These are phyloP conservation scores for Erpornis zantholeuca DNA, from an alignment of 2,113 vertebrate genomes.

Conservation along the genomic window DNA sequence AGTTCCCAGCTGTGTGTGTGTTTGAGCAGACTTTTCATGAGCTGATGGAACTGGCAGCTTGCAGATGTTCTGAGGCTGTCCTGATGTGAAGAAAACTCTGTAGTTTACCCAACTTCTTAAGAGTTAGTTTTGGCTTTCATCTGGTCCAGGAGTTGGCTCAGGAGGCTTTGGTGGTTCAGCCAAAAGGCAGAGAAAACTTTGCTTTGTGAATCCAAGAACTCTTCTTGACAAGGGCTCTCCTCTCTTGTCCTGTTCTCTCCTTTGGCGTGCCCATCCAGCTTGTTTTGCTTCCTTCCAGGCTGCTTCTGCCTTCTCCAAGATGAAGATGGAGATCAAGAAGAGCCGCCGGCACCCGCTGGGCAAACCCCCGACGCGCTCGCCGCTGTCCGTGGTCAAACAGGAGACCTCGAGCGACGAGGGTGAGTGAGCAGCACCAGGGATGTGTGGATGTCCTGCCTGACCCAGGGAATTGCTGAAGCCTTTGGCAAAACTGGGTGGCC, in stretches of 20 bases:
- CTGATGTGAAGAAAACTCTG: neutral
- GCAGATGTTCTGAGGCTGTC: neutral
- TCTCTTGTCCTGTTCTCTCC: neutral
- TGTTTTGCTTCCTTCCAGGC: conserved; percentile 53
- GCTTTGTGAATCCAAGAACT: neutral
- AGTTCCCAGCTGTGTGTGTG: neutral
- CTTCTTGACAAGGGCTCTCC: neutral
- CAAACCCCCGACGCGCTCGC: conserved; percentile 89
- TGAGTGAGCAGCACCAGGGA: conserved; percentile 17
- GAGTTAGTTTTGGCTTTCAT: neutral
- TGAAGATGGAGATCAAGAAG: conserved; percentile 92
- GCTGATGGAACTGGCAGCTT: neutral
- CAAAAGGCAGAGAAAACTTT: neutral
- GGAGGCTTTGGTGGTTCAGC: neutral
- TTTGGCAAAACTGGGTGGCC: neutral
- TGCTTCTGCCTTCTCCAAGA: conserved; percentile 76
- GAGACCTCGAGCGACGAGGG: conserved; percentile 88
- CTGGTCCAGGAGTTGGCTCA: neutral
- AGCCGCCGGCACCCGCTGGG: conserved; percentile 92
- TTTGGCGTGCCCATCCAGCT: neutral
- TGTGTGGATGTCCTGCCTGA: neutral
- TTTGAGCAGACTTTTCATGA: neutral
- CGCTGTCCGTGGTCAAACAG: conserved; percentile 89
- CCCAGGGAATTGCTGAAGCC: neutral
- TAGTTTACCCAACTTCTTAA: neutral